Percentiles rank a stretch among this genome's conserved stretches.
phyloP scores from a whole-genome alignment of 2,888 invertebrate species.

The Chymomyza amoena region DNA sequence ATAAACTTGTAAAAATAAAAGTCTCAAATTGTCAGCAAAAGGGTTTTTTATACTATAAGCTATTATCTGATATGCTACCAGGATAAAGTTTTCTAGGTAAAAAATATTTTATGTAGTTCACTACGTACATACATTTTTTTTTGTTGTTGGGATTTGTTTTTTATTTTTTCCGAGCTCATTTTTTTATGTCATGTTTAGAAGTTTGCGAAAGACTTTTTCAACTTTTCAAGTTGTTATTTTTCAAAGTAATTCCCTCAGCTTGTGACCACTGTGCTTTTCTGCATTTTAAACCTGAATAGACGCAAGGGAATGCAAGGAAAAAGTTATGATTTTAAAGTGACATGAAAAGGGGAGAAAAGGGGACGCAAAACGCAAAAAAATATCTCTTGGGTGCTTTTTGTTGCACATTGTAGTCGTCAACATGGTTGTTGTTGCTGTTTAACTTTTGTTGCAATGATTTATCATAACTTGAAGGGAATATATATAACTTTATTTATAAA shows the following conservation, averaged over 20 bases:
- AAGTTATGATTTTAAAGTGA: conserved; percentile 42
- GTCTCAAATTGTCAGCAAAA: no score
- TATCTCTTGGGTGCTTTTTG: conserved; percentile 30
- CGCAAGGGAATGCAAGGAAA: conserved; percentile 28
- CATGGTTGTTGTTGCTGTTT: conserved; percentile 8
- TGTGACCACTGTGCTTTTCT: conserved; percentile 39
- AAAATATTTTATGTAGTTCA: no score
- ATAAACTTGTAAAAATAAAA: no score
- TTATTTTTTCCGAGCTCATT: neutral
- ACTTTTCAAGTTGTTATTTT: neutral
- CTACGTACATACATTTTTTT: no score
- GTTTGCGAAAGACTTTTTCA: neutral
- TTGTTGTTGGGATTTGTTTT: no score
- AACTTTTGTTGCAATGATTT: conserved; percentile 43
- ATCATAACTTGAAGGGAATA: conserved; percentile 43
- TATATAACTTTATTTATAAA: conserved; percentile 29
- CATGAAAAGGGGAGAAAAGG: conserved; percentile 2
- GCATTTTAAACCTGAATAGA: conserved; percentile 44
- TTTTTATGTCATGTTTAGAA: neutral
- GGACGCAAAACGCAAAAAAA: no score
- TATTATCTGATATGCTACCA: no score
- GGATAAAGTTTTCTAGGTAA: no score
- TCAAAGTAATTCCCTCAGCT: neutral
- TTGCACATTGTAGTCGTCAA: neutral
- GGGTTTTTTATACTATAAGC: no score